Evolutionary conservation across 2,113 vertebrate species (phyloP).

Genomic region (Benitochromis conjunctus): DNA sequence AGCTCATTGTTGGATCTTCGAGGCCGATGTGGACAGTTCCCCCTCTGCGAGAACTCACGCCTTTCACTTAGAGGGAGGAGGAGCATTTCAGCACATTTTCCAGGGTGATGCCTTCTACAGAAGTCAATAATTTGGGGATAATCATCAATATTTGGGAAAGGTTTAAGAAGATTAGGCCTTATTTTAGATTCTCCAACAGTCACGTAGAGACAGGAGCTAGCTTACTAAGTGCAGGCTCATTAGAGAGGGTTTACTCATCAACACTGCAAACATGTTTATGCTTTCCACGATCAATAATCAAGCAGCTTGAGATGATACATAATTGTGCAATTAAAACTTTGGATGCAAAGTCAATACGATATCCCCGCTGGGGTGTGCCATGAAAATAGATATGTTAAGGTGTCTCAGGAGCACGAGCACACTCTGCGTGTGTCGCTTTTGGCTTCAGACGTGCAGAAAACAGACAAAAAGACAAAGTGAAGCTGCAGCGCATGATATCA

Average conservation of each 20-base stretch:
- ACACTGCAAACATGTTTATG: neutral
- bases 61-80: neutral
- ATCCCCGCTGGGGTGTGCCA: neutral
- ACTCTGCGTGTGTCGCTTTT: neutral
- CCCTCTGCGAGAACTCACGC: neutral
- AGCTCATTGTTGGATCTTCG: neutral
- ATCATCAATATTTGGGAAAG: neutral
- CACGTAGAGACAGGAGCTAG: neutral
- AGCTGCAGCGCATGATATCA: constrained; percentile 3
- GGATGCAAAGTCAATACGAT: neutral
- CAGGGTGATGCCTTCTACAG: neutral
- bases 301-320: neutral
- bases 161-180: neutral
- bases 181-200: neutral
- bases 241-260: neutral
- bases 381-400: neutral
- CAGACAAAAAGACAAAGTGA: neutral
- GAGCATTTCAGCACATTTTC: neutral
- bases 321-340: neutral
- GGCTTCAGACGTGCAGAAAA: neutral
- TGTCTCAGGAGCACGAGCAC: neutral
- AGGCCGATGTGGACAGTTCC: neutral
- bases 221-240: neutral
- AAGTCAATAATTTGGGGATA: neutral
- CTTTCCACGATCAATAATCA: neutral